These are phyloP conservation scores for Orthonevra nobilis DNA, from an alignment of 2,888 invertebrate species.

Conservation along the genomic window DNA sequence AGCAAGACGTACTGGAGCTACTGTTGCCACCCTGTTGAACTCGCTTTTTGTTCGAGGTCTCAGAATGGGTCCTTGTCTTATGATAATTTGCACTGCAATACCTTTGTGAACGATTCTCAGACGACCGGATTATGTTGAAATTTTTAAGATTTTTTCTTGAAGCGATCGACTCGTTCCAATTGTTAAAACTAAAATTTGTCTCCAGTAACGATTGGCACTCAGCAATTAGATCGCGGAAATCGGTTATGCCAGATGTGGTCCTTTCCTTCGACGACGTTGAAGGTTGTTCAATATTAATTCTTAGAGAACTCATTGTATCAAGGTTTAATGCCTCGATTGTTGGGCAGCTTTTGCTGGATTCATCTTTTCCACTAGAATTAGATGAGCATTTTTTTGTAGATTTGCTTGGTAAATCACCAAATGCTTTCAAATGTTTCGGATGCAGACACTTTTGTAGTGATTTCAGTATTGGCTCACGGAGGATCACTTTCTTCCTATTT, in stretches of 20 bases:
- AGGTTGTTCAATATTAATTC: slow-evolving; percentile 18
- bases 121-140: slow-evolving; percentile 73
- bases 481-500: slow-evolving; percentile 60
- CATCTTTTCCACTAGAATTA: slow-evolving; percentile 17
- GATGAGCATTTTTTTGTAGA: slow-evolving; percentile 21
- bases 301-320: slow-evolving; percentile 30
- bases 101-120: slow-evolving; percentile 44
- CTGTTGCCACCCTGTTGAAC: slow-evolving; percentile 5
- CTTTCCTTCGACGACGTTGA: slow-evolving; percentile 8
- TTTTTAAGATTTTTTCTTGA: slow-evolving; percentile 69
- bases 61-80: neutral
- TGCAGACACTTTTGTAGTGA: slow-evolving; percentile 71
- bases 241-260: slow-evolving; percentile 69
- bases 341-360: slow-evolving; percentile 43
- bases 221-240: slow-evolving; percentile 76
- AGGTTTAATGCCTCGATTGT: slow-evolving; percentile 58
- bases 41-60: slow-evolving; percentile 18
- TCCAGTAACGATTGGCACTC: slow-evolving; percentile 75
- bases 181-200: slow-evolving; percentile 72
- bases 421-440: slow-evolving; percentile 63
- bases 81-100: slow-evolving; percentile 21
- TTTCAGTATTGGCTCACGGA: slow-evolving; percentile 71
- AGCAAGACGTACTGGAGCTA: slow-evolving; percentile 83
- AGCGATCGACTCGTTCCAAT: slow-evolving; percentile 68
- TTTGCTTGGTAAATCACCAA: slow-evolving; percentile 36